Percentiles rank a stretch among this genome's conserved stretches.
These are phyloP conservation scores for Neopelma chrysocephalum DNA, from an alignment of 2,797 vertebrate species.

Conservation along the genomic window DNA sequence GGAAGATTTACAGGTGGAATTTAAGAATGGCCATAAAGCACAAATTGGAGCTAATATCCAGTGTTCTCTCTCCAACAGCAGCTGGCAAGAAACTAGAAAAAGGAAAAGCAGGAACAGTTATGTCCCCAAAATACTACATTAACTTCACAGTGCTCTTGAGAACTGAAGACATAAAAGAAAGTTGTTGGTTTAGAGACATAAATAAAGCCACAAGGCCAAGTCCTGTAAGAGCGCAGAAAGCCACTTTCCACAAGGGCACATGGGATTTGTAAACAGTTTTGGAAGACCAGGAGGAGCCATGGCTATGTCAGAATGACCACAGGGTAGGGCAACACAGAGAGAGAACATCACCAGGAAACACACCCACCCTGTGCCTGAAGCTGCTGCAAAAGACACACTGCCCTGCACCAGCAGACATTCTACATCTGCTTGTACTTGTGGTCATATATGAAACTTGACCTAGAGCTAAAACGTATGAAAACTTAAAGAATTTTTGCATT, in stretches of 20 bases:
- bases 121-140: background rate
- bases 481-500: background rate
- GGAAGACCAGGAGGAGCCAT: rapidly evolving
- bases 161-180: background rate
- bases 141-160: background rate
- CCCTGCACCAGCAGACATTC: background rate
- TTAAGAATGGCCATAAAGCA: background rate
- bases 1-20: background rate
- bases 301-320: background rate
- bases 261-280: background rate
- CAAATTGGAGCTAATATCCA: background rate
- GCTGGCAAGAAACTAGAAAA: background rate
- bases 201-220: background rate
- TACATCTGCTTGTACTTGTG: background rate
- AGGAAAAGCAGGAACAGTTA: background rate
- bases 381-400: background rate
- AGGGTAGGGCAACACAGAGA: background rate
- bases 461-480: background rate
- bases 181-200: background rate
- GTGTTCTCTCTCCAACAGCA: background rate
- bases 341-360: background rate
- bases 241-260: background rate
- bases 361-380: rapidly evolving
- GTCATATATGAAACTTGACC: background rate
- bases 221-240: background rate